Conservation (phyloP, 2,888 invertebrate species). For the Cataglyphis albicans region DNA sequence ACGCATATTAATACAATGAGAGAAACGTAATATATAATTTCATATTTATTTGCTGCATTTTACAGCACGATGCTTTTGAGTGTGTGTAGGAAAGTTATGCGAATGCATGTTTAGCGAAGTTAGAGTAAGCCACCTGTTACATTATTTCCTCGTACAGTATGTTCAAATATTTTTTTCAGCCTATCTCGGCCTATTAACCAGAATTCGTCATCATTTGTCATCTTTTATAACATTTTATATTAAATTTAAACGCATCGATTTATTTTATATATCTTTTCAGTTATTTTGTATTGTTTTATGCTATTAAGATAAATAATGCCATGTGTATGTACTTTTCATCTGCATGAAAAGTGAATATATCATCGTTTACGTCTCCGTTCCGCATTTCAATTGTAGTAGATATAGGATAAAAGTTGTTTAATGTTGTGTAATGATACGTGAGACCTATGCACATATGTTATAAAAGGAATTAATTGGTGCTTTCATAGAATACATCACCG, state of each 20-base stretch:
- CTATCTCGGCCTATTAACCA: slow-evolving; percentile 9
- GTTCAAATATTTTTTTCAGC: not conserved
- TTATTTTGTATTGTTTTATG: slow-evolving; percentile 16
- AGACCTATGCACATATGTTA: slow-evolving; percentile 9
- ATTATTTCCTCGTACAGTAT: slow-evolving; percentile 44
- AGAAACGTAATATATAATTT: not conserved
- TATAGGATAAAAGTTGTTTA: slow-evolving; percentile 12
- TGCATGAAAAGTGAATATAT: slow-evolving; percentile 27
- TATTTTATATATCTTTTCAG: slow-evolving; percentile 1
- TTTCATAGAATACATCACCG: slow-evolving; percentile 1
- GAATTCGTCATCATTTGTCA: slow-evolving; percentile 27
- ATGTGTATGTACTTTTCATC: not conserved
- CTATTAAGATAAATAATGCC: slow-evolving; percentile 26
- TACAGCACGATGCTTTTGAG: not conserved
- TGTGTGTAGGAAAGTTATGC: slow-evolving; percentile 17
- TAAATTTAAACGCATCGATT: slow-evolving; percentile 1
- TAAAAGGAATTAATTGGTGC: slow-evolving; percentile 10
- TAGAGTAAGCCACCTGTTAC: slow-evolving; percentile 70
- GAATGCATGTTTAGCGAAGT: slow-evolving; percentile 54
- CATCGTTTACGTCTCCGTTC: not conserved
- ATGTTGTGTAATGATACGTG: not conserved
- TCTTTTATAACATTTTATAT: slow-evolving; percentile 30
- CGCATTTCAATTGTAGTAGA: slow-evolving; percentile 23
- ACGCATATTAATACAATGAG: not conserved
- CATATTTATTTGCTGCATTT: slow-evolving; percentile 9